phyloP scores from a whole-genome alignment of 2,888 invertebrate species.

The Mimas tiliae region DNA sequence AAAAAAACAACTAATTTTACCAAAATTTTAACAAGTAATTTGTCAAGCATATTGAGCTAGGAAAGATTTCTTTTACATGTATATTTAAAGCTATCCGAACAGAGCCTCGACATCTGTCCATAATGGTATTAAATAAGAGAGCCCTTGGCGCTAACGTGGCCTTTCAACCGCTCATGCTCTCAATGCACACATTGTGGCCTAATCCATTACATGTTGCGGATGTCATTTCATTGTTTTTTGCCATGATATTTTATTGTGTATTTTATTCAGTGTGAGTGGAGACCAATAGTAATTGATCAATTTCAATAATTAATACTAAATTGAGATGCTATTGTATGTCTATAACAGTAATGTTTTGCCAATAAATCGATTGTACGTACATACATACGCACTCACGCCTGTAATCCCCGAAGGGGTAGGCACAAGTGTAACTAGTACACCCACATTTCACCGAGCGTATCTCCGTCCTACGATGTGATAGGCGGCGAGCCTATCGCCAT shows the following conservation, averaged over 20 bases:
- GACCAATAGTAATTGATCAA: too few species aligned
- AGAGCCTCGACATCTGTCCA: conserved; percentile 45
- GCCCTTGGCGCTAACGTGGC: conserved; percentile 46
- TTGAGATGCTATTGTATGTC: too few species aligned
- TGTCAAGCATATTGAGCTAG: not conserved
- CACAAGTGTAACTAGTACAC: too few species aligned
- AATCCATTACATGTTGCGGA: not conserved
- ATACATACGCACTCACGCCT: too few species aligned
- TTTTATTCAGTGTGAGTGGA: too few species aligned
- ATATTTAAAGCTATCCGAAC: not conserved
- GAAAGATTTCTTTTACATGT: conserved; percentile 1
- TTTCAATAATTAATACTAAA: too few species aligned
- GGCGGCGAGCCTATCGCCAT: too few species aligned
- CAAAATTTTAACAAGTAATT: not conserved
- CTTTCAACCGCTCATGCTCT: conserved; percentile 18
- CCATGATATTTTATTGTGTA: not conserved
- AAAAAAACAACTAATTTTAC: not conserved
- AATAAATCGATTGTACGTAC: too few species aligned
- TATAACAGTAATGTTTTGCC: too few species aligned
- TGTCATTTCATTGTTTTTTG: not conserved
- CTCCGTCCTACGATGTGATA: too few species aligned
- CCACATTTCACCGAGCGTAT: too few species aligned
- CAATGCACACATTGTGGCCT: conserved; percentile 30
- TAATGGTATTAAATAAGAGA: conserved; percentile 48
- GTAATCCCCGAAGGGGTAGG: too few species aligned